phyloP scores from a whole-genome alignment of 1,140 invertebrate species.

The Achatina immaculata region DNA sequence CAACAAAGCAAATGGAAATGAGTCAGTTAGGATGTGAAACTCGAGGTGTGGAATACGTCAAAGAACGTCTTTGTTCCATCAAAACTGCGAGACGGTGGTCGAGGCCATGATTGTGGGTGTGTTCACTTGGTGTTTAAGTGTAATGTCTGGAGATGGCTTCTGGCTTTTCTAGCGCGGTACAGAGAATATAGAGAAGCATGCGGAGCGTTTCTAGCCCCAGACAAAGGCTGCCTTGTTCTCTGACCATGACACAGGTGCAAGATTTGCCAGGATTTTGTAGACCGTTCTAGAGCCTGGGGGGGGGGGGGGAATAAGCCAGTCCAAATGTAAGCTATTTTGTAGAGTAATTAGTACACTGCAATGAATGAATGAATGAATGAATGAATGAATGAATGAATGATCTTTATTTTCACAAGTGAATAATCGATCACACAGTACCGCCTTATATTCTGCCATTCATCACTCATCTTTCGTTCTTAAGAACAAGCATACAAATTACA shows the following conservation, averaged over 20 bases:
- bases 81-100: not conserved
- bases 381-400: too few species aligned
- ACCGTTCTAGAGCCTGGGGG: not conserved
- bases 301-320: too few species aligned
- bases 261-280: not conserved
- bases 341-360: too few species aligned
- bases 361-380: too few species aligned
- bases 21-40: not conserved
- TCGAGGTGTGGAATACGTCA: not conserved
- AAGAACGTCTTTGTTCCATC: not conserved
- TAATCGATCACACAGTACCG: too few species aligned
- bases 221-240: not conserved
- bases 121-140: not conserved
- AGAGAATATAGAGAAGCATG: too few species aligned
- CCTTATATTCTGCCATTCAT: too few species aligned
- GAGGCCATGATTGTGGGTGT: not conserved
- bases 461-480: too few species aligned
- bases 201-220: not conserved
- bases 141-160: not conserved
- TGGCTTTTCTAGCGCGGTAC: too few species aligned
- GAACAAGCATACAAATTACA: too few species aligned
- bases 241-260: not conserved
- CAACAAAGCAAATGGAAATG: constrained; percentile 8
- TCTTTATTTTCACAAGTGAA: too few species aligned
- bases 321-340: too few species aligned